Conservation (phyloP, 2,113 vertebrate species). For the Centrocercus urophasianus region DNA sequence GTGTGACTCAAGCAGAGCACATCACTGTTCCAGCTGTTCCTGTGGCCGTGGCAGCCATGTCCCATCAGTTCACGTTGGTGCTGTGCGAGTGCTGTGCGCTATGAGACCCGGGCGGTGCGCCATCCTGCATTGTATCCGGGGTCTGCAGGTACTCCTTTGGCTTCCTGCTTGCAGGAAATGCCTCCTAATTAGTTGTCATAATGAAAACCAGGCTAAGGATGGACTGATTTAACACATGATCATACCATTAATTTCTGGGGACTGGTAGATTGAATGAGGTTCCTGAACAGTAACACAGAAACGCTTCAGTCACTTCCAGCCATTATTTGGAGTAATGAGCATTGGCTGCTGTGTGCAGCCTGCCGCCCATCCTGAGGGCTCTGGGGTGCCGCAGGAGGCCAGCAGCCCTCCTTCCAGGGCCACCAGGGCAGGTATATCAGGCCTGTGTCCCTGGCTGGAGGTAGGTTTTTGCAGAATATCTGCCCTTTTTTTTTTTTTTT, state of each 20-base stretch:
- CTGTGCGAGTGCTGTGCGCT: not conserved
- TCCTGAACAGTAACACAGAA: constrained; percentile 52
- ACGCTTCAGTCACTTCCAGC: constrained; percentile 32
- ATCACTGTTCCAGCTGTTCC: not conserved
- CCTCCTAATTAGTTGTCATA: constrained; percentile 48
- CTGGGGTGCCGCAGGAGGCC: not conserved
- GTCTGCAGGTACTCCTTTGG: not conserved
- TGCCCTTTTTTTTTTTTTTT: no score
- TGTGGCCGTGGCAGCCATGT: not conserved
- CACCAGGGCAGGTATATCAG: not conserved
- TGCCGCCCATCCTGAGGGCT: not conserved
- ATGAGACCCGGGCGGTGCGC: not conserved
- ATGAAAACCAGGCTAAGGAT: constrained; percentile 26
- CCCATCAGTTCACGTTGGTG: not conserved
- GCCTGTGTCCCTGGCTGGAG: not conserved
- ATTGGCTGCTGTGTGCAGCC: constrained; percentile 6
- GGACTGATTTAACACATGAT: constrained; percentile 60
- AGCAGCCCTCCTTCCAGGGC: not conserved
- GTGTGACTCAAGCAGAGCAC: not conserved
- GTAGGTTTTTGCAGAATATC: not conserved
- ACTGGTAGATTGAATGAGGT: constrained; percentile 48
- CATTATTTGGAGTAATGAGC: constrained; percentile 50
- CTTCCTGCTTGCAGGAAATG: constrained; percentile 46
- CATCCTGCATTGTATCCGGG: not conserved
- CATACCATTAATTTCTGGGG: constrained; percentile 56